A percentile compares a stretch with the other conserved stretches of the same genome.
phyloP scores from a whole-genome alignment of 2,113 vertebrate genomes.

The Clarias macrocephalus region DNA sequence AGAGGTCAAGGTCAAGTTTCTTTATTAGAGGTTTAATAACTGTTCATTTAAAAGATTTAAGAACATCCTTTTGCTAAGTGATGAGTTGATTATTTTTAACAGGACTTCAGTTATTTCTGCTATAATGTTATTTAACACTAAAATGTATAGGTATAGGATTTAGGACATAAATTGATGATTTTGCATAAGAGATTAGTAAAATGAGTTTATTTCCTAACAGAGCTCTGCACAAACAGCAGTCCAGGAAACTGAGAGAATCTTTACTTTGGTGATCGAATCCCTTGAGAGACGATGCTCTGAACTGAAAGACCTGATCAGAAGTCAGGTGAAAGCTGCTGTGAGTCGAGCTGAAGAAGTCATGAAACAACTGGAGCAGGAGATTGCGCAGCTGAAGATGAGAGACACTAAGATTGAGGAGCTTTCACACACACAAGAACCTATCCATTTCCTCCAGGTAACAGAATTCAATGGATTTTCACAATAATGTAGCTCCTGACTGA shows the following conservation, averaged over 20 bases:
- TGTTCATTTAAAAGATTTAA: no score
- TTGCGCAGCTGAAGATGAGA: background rate
- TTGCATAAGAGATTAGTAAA: no score
- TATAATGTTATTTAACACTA: no score
- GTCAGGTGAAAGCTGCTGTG: background rate
- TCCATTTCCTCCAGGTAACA: background rate
- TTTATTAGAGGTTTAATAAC: no score
- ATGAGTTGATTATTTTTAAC: no score
- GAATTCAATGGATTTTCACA: background rate
- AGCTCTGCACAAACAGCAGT: slow-evolving; percentile 7
- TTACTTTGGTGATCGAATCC: background rate
- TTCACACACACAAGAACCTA: background rate
- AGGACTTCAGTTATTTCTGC: no score
- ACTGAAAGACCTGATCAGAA: background rate
- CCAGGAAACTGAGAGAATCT: background rate
- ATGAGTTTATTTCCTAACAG: background rate
- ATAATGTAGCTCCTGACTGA: background rate
- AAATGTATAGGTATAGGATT: no score
- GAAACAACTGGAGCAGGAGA: background rate
- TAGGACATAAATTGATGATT: no score
- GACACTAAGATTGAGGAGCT: background rate
- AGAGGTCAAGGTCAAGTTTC: no score
- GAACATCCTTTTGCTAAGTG: no score
- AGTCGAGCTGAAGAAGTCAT: background rate
- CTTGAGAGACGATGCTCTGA: background rate